Percentiles rank a stretch among this genome's conserved stretches.
Conservation (phyloP, 2,797 vertebrate species). For the Cyprinodon diabolis region DNA sequence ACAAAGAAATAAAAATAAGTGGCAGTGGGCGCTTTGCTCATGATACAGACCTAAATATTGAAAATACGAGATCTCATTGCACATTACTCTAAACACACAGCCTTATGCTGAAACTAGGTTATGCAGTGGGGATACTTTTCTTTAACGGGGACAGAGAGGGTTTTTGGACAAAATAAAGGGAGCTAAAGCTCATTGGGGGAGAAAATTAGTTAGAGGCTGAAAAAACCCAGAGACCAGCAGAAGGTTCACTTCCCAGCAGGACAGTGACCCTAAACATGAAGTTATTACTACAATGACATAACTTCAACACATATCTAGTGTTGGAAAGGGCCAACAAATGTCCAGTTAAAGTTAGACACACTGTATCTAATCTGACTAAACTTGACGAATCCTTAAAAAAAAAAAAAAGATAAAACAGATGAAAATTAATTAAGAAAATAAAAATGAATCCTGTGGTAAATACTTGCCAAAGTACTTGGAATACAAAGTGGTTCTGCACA, state of each 20-base stretch:
- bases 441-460: neutral
- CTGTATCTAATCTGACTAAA: neutral
- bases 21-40: neutral
- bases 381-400: neutral
- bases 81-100: no score
- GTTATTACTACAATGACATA: no score
- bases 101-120: neutral
- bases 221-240: no score
- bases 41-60: neutral
- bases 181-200: neutral
- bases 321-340: neutral
- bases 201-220: neutral
- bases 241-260: no score
- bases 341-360: neutral
- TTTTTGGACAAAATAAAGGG: neutral
- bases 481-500: neutral
- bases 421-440: no score
- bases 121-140: neutral
- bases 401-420: neutral
- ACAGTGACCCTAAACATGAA: no score
- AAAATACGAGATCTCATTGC: no score
- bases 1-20: neutral
- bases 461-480: neutral
- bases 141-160: neutral
- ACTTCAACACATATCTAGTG: no score